phyloP scores from a whole-genome alignment of 2,113 vertebrate species.

The Mola mola region DNA sequence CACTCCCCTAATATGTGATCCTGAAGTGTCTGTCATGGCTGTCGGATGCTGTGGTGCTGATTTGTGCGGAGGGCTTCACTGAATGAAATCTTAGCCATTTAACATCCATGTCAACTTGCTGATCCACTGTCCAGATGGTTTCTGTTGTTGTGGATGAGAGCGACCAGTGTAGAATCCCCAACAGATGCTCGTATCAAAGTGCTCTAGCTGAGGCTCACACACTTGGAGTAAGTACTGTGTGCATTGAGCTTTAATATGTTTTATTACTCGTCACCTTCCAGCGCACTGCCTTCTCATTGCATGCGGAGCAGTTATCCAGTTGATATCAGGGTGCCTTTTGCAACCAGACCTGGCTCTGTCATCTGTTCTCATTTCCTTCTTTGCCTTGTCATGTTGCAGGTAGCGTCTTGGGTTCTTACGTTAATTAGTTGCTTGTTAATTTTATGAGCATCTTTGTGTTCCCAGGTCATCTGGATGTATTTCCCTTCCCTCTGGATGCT shows the following conservation, averaged over 20 bases:
- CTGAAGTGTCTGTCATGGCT: neutral
- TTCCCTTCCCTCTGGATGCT: neutral
- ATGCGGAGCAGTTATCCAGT: neutral
- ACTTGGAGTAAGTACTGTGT: neutral
- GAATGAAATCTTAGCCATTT: constrained; percentile 12
- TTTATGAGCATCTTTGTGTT: no score
- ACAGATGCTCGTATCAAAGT: constrained; percentile 20
- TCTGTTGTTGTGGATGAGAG: constrained; percentile 26
- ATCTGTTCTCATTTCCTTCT: constrained; percentile 21
- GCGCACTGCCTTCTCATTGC: neutral
- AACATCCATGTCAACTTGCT: constrained; percentile 6
- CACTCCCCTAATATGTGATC: neutral
- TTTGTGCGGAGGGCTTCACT: constrained; percentile 1
- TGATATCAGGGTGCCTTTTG: constrained; percentile 12
- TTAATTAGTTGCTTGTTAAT: no score
- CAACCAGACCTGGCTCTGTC: neutral
- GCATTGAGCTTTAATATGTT: no score
- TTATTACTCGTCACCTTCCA: no score
- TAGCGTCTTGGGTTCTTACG: no score
- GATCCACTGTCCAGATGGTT: constrained; percentile 41
- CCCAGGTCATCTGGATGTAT: neutral
- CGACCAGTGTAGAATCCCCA: constrained; percentile 18
- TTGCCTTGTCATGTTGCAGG: no score
- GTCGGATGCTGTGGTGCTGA: neutral
- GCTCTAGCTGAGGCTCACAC: neutral